Evolutionary conservation across 2,797 vertebrate genomes (phyloP), one percentile per base, ranked within the genome.

Genomic region (Avahi laniger): DNA sequence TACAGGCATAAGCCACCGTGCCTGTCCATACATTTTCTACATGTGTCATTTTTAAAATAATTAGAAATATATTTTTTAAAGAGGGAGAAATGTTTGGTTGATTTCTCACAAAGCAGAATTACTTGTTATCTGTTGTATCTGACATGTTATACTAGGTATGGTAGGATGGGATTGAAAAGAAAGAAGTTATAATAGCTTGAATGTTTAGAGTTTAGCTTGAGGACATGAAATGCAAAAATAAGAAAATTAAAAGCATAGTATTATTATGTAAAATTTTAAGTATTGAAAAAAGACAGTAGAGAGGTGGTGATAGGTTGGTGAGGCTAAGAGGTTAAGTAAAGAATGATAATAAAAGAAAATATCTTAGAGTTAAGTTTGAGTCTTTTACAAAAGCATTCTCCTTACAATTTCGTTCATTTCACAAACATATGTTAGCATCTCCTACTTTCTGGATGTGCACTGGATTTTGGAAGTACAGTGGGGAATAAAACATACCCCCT

Each of bases 161-260:
- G 1, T 52, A 96, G 46, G 7, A 46, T 90, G 33, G n/a, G 5
- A 3, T 92, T 90, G 20, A 90, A 65, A 78, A 70, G 35, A 82
- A 90, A 38, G 48, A 97, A 63, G 12, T 59, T 54, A 11, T 4
- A 46, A 18, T 93, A 78, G 61, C 41, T 79, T 93, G n/a, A 83
- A 70, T 83, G 59, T 94, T 95, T 82, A 50, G 28, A 76, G 24
- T 89, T 93, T 76, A 86, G 43, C 48, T 75, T 38, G n/a, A 85
- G 28, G 26, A 70, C 35, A 82, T 89, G 35, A 81, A 88, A 91
- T 54, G 4, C 80, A 87, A 73, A 46, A 82, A 50, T 70, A 52
- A 10, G 65, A 80, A 80, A 70, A 69, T 82, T 46, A 50, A 79
- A 93, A 94, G 28, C 24, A 75, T 54, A 52, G 61, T 33, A 43